These are phyloP conservation scores for Chaetorhynchus papuensis DNA, from an alignment of 2,113 vertebrate species.

Conservation along the genomic window DNA sequence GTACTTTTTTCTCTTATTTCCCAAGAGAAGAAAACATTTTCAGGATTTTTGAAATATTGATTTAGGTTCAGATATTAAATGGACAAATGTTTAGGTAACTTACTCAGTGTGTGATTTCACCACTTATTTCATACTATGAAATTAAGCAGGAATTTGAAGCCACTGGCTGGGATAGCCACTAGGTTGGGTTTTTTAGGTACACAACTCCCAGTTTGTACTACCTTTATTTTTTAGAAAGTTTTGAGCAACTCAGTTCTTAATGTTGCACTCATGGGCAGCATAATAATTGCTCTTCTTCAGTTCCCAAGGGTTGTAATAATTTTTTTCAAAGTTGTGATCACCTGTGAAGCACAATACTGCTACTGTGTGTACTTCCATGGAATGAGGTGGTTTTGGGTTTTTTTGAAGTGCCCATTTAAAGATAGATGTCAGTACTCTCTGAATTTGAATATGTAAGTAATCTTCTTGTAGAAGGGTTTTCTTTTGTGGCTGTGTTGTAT, in stretches of 20 bases:
- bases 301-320: neutral
- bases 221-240: neutral
- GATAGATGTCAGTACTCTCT: neutral
- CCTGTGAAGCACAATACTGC: neutral
- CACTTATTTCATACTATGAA: neutral
- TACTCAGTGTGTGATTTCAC: neutral
- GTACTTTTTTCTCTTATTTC: neutral
- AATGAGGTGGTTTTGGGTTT: accelerated
- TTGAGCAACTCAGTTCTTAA: neutral
- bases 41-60: neutral
- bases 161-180: neutral
- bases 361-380: neutral
- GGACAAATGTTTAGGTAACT: neutral
- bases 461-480: neutral
- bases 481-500: neutral
- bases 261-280: neutral
- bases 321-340: neutral
- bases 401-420: neutral
- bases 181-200: neutral
- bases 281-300: neutral
- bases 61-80: neutral
- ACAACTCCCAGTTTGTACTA: neutral
- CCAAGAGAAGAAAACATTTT: neutral
- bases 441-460: neutral
- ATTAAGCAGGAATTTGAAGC: neutral